phyloP scores from a whole-genome alignment of 92 coral and sea anemone genomes.

The Phenganax subtilis region DNA sequence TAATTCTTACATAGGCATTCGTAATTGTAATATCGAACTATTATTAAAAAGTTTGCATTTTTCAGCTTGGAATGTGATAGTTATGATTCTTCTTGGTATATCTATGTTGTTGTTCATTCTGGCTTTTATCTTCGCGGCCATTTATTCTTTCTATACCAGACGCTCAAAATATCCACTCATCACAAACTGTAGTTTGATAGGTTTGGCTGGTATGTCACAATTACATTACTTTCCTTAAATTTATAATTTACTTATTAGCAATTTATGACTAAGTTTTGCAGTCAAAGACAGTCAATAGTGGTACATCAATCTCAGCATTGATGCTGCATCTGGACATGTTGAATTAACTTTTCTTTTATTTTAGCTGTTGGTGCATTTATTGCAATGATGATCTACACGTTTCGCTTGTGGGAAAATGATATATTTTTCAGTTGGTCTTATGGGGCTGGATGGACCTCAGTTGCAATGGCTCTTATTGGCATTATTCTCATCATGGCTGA shows the following conservation, averaged over 20 bases:
- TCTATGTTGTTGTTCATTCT: slow-evolving; percentile 69
- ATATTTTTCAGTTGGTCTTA: slow-evolving; percentile 96
- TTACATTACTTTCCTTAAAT: background rate
- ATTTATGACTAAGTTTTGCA: background rate
- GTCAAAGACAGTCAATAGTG: too few relatives aligned
- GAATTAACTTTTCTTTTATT: background rate
- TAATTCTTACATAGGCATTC: background rate
- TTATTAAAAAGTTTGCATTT: slow-evolving; percentile 8
- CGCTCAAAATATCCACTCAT: slow-evolving; percentile 77
- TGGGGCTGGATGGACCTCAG: slow-evolving; percentile 97
- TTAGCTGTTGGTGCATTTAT: slow-evolving; percentile 73
- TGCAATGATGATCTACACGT: slow-evolving; percentile 84
- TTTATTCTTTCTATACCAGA: slow-evolving; percentile 82
- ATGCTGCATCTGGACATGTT: background rate
- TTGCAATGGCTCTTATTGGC: slow-evolving; percentile 89
- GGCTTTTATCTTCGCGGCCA: slow-evolving; percentile 74
- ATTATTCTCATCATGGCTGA: slow-evolving; percentile 89
- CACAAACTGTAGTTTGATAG: slow-evolving; percentile 67
- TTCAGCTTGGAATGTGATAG: slow-evolving; percentile 89
- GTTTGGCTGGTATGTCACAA: slow-evolving; percentile 64
- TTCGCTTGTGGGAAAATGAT: slow-evolving; percentile 76
- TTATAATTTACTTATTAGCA: background rate
- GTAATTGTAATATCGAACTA: background rate
- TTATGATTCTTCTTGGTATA: slow-evolving; percentile 74
- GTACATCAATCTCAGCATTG: too few relatives aligned